Percentiles rank a stretch among this genome's conserved stretches.
Evolutionary conservation across 1,140 invertebrate genomes (phyloP).

Genomic region (Medauroidea extradentata): DNA sequence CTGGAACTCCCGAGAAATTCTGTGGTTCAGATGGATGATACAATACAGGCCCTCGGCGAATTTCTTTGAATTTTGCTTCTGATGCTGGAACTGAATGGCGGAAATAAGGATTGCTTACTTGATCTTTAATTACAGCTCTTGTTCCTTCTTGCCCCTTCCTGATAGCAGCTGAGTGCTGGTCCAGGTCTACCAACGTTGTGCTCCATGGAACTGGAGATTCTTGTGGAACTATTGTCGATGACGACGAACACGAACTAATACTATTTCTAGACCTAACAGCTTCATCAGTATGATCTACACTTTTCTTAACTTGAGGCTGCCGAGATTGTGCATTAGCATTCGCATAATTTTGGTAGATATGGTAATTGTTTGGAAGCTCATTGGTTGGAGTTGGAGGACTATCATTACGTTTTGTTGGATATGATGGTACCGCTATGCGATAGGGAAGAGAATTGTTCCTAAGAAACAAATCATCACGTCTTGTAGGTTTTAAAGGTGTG

Average conservation of each 20-base stretch:
- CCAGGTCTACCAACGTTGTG: too few species aligned
- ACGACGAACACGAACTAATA: too few species aligned
- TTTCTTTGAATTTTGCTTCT: not conserved
- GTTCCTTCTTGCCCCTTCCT: too few species aligned
- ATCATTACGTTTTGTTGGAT: not conserved
- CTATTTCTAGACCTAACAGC: too few species aligned
- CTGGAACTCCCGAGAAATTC: not conserved
- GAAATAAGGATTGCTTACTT: not conserved
- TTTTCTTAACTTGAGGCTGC: too few species aligned
- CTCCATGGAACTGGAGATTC: too few species aligned
- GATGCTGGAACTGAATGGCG: not conserved
- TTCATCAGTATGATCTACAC: too few species aligned
- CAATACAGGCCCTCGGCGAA: not conserved
- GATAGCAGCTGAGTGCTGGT: too few species aligned
- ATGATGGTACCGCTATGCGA: not conserved
- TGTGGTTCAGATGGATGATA: not conserved
- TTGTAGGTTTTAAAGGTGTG: not conserved
- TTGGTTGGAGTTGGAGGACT: not conserved
- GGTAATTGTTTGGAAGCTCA: not conserved
- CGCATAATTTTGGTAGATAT: not conserved
- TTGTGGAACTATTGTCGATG: too few species aligned
- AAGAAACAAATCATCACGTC: too few species aligned
- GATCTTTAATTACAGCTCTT: not conserved
- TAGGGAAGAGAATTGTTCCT: not conserved
- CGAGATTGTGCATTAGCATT: too few species aligned